A percentile compares a stretch with the other conserved stretches of the same genome.
Evolutionary conservation across 2,113 vertebrate species (phyloP).

Genomic region (zebrafish (Danio rerio)): DNA sequence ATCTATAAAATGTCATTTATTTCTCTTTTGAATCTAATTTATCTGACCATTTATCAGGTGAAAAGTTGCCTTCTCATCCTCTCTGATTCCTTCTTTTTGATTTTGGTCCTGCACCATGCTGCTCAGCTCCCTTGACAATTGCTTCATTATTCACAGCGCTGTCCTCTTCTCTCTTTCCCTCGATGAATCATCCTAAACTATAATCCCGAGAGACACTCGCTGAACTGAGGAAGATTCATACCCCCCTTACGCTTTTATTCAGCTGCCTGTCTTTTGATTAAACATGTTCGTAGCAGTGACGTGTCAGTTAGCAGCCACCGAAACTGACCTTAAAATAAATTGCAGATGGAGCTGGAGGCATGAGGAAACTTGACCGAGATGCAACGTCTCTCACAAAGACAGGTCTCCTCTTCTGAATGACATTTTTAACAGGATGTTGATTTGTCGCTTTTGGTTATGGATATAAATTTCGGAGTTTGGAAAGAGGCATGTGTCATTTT

Average conservation of each 20-base stretch:
- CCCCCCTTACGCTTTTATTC: conserved; percentile 50
- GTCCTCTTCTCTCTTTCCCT: conserved; percentile 65
- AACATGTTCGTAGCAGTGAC: conserved; percentile 61
- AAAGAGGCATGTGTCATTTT: neutral
- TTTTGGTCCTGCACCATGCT: conserved; percentile 55
- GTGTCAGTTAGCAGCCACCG: conserved; percentile 59
- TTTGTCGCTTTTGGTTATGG: neutral
- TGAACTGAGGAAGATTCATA: conserved; percentile 59
- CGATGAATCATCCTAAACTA: conserved; percentile 68
- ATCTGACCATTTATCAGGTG: conserved; percentile 65
- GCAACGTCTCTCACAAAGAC: neutral
- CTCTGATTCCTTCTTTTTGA: conserved; percentile 53
- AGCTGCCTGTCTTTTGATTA: conserved; percentile 67
- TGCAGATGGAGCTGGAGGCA: neutral
- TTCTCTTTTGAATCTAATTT: conserved; percentile 44
- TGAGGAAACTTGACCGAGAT: conserved; percentile 13
- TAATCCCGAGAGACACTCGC: conserved; percentile 66
- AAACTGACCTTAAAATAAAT: conserved; percentile 61
- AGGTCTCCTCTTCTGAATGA: neutral
- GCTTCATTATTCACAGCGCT: conserved; percentile 73
- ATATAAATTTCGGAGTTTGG: neutral
- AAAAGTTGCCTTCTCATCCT: conserved; percentile 57
- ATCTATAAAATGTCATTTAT: conserved; percentile 25
- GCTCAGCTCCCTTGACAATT: conserved; percentile 57
- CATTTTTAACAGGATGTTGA: neutral